Evolutionary conservation across 2,888 invertebrate species (phyloP).

Genomic region (Pimpla rufipes): DNA sequence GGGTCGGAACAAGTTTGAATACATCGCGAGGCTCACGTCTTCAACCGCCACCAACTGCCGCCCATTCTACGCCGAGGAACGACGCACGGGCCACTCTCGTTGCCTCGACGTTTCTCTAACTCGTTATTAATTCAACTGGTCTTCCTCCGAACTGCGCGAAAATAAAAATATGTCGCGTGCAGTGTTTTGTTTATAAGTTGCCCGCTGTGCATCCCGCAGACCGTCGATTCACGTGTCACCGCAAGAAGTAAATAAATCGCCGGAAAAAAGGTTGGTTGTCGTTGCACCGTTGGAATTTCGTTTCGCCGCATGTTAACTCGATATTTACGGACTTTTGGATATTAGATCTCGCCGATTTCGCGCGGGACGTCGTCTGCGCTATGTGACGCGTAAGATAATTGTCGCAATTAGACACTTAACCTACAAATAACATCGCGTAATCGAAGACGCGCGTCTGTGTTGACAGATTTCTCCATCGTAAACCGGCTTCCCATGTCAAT

Average conservation of each 20-base stretch:
- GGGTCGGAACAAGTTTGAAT: constrained; percentile 47
- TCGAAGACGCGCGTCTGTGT: not conserved
- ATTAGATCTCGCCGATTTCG: constrained; percentile 16
- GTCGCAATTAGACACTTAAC: constrained; percentile 40
- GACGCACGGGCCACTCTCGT: constrained; percentile 21
- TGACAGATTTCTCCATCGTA: not conserved
- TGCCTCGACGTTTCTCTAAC: not conserved
- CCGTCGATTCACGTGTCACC: constrained; percentile 46
- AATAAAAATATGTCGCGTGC: constrained; percentile 36
- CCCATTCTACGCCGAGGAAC: constrained; percentile 59
- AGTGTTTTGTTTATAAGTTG: constrained; percentile 51
- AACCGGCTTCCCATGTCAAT: not conserved
- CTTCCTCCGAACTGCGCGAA: not conserved
- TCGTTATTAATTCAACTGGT: constrained; percentile 5
- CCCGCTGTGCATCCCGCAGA: constrained; percentile 6
- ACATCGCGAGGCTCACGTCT: constrained; percentile 15
- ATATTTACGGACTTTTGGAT: constrained; percentile 5
- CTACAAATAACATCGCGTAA: constrained; percentile 32
- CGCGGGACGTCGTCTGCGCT: constrained; percentile 15
- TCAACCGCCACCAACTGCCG: constrained; percentile 62
- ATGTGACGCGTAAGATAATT: constrained; percentile 63
- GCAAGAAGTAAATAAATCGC: constrained; percentile 51
- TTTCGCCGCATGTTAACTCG: constrained; percentile 28
- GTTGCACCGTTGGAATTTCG: not conserved
- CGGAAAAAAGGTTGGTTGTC: constrained; percentile 56